Conservation (phyloP, 1,140 invertebrate species). For the Drosophila mayri region DNA sequence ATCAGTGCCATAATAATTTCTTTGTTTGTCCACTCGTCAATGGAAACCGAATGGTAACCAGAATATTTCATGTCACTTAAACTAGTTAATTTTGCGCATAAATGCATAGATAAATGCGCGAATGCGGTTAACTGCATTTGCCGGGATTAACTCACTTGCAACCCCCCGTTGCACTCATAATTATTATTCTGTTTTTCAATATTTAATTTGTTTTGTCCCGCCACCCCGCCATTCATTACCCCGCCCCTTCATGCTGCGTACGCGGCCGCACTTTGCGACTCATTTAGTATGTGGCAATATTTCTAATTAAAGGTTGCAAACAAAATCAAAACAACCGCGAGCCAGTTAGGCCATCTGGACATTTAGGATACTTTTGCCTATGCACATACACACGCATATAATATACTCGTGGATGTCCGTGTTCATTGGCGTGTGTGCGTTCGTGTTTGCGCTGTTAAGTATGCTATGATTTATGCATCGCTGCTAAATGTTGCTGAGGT, state of each 20-base stretch:
- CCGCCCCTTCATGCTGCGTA: neutral
- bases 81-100: slow-evolving; percentile 78
- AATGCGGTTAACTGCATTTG: slow-evolving; percentile 52
- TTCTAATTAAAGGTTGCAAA: slow-evolving; percentile 82
- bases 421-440: slow-evolving; percentile 7
- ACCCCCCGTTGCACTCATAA: slow-evolving; percentile 40
- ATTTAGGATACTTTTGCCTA: slow-evolving; percentile 32
- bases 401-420: slow-evolving; percentile 10
- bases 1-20: slow-evolving; percentile 35
- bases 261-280: slow-evolving; percentile 48
- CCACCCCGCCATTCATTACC: slow-evolving; percentile 4
- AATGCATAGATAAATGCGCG: slow-evolving; percentile 70
- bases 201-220: slow-evolving; percentile 71
- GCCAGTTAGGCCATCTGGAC: slow-evolving; percentile 48
- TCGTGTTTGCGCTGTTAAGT: slow-evolving; percentile 64
- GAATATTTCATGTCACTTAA: slow-evolving; percentile 76
- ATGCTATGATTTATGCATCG: slow-evolving; percentile 79
- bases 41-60: slow-evolving; percentile 58
- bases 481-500: slow-evolving; percentile 78
- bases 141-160: slow-evolving; percentile 22
- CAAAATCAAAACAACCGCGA: slow-evolving; percentile 80
- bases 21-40: slow-evolving; percentile 47
- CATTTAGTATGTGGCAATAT: slow-evolving; percentile 80
- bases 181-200: slow-evolving; percentile 78
- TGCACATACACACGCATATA: neutral